Conservation (phyloP, 37 sponge, comb jelly and placozoan genomes). For the Tethya wilhelma region DNA sequence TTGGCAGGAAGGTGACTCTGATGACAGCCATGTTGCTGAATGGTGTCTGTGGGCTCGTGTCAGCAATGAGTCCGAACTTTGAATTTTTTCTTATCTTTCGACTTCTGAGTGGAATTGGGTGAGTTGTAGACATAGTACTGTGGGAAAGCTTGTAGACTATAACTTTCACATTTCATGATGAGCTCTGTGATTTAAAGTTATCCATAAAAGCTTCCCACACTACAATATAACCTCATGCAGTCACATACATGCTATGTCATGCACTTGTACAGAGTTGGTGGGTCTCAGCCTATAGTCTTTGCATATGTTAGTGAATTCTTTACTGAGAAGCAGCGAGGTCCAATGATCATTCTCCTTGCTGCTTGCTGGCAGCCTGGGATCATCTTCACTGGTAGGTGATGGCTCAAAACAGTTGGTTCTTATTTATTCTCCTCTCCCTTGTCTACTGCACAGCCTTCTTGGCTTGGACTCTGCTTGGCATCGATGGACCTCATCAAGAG, state of each 20-base stretch:
- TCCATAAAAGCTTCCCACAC: too few relatives aligned
- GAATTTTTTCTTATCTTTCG: conserved; percentile 41
- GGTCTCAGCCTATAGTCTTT: conserved; percentile 50
- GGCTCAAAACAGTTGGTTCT: not conserved
- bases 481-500: not conserved
- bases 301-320: conserved; percentile 66
- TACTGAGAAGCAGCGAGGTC: conserved; percentile 38
- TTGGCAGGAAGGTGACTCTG: conserved; percentile 36
- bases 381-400: conserved; percentile 35
- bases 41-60: conserved; percentile 31
- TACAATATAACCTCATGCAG: too few relatives aligned
- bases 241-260: too few relatives aligned
- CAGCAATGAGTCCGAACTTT: conserved; percentile 47
- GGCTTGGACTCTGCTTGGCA: conserved; percentile 11
- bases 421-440: not conserved
- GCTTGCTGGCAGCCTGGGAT: conserved; percentile 53
- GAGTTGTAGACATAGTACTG: not conserved
- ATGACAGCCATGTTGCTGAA: conserved; percentile 45
- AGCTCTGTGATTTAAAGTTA: too few relatives aligned
- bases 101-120: conserved; percentile 54
- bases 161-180: too few relatives aligned
- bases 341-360: conserved; percentile 33
- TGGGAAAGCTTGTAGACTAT: not conserved
- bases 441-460: not conserved
- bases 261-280: conserved; percentile 40